Conservation (phyloP, 2,113 vertebrate species). For the Brevimyrus niger region DNA sequence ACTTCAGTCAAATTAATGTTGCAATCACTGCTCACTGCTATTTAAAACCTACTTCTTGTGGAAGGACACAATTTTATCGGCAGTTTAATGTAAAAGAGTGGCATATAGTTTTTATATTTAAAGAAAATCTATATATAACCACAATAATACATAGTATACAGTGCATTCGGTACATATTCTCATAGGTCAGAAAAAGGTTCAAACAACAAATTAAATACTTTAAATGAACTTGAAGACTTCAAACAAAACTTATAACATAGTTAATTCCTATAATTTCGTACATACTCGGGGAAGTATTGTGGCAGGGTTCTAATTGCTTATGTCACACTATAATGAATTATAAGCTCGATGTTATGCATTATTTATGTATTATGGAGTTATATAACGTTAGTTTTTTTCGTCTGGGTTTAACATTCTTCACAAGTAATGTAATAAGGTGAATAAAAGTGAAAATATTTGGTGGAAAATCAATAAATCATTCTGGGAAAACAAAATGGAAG, state of each 20-base stretch:
- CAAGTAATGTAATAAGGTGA: background rate
- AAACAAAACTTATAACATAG: background rate
- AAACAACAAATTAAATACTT: background rate
- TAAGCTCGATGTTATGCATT: background rate
- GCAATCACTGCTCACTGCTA: background rate
- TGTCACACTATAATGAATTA: background rate
- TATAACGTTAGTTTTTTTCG: background rate
- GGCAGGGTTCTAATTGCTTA: background rate
- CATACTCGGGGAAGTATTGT: background rate
- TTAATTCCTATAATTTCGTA: background rate
- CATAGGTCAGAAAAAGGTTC: background rate
- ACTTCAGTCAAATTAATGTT: constrained; percentile 1
- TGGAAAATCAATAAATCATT: constrained; percentile 4
- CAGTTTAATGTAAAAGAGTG: background rate
- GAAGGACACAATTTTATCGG: background rate
- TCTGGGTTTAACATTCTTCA: background rate
- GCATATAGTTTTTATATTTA: background rate
- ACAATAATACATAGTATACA: background rate
- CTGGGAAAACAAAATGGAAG: background rate
- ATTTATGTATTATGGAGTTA: background rate
- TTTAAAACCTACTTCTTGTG: background rate
- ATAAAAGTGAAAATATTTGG: background rate
- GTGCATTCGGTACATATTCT: background rate
- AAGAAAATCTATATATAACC: background rate
- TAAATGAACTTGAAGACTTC: background rate